phyloP scores from a whole-genome alignment of 2,888 invertebrate species.

The Athalia circularis region DNA sequence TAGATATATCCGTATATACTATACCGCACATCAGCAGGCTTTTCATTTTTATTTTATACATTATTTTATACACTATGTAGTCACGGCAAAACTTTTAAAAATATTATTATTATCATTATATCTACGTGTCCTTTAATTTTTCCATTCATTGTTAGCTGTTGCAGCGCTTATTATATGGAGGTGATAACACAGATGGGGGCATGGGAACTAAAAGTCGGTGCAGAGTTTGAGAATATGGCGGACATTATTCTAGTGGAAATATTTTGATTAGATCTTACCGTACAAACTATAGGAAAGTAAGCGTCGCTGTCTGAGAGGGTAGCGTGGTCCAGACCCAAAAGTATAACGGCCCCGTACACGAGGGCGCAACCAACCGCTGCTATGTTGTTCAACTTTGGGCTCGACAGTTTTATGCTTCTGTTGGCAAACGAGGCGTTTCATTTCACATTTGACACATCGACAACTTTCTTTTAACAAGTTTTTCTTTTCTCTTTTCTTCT shows the following conservation, averaged over 20 bases:
- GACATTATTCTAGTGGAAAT: constrained; percentile 7
- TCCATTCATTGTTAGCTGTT: no score
- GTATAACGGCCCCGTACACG: constrained; percentile 92
- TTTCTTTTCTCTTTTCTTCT: no score
- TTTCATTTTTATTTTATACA: no score
- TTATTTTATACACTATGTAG: no score
- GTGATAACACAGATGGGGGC: neutral
- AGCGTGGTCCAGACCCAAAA: constrained; percentile 90
- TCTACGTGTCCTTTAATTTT: no score
- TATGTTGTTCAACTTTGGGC: constrained; percentile 94
- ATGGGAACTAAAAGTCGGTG: neutral
- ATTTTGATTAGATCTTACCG: constrained; percentile 79
- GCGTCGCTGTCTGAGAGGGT: constrained; percentile 81
- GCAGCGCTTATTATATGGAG: no score
- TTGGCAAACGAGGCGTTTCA: constrained; percentile 51
- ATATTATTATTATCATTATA: no score
- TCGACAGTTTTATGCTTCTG: constrained; percentile 94
- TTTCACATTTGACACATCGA: neutral
- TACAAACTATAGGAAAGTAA: constrained; percentile 89
- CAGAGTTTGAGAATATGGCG: neutral
- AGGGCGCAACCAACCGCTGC: constrained; percentile 92
- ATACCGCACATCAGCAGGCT: no score
- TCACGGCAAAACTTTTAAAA: no score
- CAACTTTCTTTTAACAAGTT: no score
- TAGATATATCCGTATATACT: no score